Evolutionary conservation across 2,888 invertebrate species (phyloP).

Genomic region (Erebia ligea): DNA sequence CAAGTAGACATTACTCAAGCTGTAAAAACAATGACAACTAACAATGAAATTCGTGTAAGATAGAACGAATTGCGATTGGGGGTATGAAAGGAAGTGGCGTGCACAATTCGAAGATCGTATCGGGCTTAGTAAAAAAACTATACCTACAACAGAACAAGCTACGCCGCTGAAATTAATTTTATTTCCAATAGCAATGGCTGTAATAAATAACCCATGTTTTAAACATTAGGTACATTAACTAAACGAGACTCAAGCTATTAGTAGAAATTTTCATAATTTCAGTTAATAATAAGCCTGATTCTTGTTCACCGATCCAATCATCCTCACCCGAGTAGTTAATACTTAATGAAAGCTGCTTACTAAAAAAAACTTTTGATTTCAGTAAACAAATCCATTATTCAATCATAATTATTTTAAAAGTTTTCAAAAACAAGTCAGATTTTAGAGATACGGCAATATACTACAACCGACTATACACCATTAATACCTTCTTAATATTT

Average conservation of each 20-base stretch:
- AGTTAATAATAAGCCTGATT: no score
- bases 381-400: no score
- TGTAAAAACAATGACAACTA: slow-evolving; percentile 31
- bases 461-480: no score
- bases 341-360: no score
- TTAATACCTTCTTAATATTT: no score
- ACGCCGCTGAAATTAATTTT: slow-evolving; percentile 6
- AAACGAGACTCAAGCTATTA: background rate
- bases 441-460: no score
- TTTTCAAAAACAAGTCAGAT: no score
- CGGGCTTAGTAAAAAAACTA: slow-evolving; percentile 23
- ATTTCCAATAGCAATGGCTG: slow-evolving; percentile 12
- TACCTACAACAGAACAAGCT: background rate
- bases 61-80: slow-evolving; percentile 33
- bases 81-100: slow-evolving; percentile 33
- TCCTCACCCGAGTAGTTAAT: no score
- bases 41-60: slow-evolving; percentile 34
- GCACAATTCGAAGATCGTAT: slow-evolving; percentile 34
- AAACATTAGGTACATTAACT: background rate
- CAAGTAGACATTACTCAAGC: slow-evolving; percentile 25
- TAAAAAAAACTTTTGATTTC: no score
- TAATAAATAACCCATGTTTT: background rate
- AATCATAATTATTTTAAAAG: no score
- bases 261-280: no score
- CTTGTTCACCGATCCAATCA: no score